These are phyloP conservation scores for Condylostylus longicornis DNA, from an alignment of 1,140 invertebrate species.

Conservation along the genomic window DNA sequence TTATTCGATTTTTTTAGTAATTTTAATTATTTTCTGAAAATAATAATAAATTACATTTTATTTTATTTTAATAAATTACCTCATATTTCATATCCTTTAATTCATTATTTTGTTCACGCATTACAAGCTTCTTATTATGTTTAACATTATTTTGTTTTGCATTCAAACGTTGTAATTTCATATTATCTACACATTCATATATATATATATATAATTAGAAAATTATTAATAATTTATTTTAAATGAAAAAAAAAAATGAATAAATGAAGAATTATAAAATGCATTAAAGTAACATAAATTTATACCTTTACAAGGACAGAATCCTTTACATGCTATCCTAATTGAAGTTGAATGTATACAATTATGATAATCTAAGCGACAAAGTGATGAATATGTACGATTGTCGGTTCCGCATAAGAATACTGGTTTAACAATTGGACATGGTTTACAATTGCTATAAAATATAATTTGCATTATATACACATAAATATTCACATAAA, in stretches of 20 bases:
- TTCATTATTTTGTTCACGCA: too few species aligned
- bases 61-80: too few species aligned
- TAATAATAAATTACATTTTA: too few species aligned
- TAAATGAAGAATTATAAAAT: background rate
- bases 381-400: constrained; percentile 80
- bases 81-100: too few species aligned
- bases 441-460: constrained; percentile 54
- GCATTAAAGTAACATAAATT: too few species aligned
- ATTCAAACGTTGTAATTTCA: constrained; percentile 48
- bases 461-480: constrained; percentile 11
- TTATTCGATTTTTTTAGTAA: too few species aligned
- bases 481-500: constrained; percentile 29
- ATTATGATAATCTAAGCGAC: constrained; percentile 79
- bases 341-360: constrained; percentile 67
- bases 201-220: too few species aligned
- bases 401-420: constrained; percentile 84
- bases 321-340: constrained; percentile 67
- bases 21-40: too few species aligned
- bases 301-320: constrained; percentile 65
- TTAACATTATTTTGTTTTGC: too few species aligned
- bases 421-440: constrained; percentile 58
- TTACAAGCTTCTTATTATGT: too few species aligned
- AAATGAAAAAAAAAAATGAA: background rate
- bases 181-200: constrained; percentile 39
- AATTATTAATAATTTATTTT: too few species aligned